phyloP scores from a whole-genome alignment of 2,888 invertebrate species.

The Ophion costatus region DNA sequence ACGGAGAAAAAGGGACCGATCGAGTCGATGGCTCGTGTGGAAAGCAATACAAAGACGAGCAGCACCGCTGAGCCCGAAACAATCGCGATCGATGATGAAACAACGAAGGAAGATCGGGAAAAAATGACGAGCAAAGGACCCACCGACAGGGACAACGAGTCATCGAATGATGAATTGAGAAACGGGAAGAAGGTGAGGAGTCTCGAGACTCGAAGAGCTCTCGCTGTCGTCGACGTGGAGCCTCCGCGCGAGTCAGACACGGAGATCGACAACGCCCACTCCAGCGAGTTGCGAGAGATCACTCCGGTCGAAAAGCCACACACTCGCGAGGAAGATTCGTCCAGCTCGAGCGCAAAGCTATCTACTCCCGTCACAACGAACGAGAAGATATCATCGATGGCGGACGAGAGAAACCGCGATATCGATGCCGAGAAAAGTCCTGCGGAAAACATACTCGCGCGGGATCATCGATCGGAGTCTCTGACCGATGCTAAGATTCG shows the following conservation, averaged over 20 bases:
- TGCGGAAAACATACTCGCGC: neutral
- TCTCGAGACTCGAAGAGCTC: neutral
- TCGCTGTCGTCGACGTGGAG: too few relatives aligned
- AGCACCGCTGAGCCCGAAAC: neutral
- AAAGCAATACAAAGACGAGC: neutral
- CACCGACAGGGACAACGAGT: neutral
- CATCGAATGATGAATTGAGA: neutral
- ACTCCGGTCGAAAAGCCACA: neutral
- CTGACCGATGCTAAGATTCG: neutral
- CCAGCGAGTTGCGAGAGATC: neutral
- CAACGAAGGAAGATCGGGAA: slow-evolving; percentile 9
- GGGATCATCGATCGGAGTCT: neutral
- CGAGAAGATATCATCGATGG: neutral
- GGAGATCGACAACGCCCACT: neutral
- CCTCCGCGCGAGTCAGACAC: neutral
- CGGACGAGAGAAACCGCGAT: neutral
- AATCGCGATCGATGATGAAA: neutral
- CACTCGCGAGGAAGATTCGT: neutral
- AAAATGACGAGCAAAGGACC: slow-evolving; percentile 15
- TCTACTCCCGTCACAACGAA: neutral
- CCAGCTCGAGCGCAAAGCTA: neutral
- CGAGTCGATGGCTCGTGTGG: neutral
- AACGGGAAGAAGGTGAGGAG: neutral
- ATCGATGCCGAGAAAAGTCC: neutral
- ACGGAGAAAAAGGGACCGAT: neutral